A percentile compares a stretch with the other conserved stretches of the same genome.
These are phyloP conservation scores for Charina bottae DNA, from an alignment of 2,113 vertebrate genomes.

Conservation along the genomic window DNA sequence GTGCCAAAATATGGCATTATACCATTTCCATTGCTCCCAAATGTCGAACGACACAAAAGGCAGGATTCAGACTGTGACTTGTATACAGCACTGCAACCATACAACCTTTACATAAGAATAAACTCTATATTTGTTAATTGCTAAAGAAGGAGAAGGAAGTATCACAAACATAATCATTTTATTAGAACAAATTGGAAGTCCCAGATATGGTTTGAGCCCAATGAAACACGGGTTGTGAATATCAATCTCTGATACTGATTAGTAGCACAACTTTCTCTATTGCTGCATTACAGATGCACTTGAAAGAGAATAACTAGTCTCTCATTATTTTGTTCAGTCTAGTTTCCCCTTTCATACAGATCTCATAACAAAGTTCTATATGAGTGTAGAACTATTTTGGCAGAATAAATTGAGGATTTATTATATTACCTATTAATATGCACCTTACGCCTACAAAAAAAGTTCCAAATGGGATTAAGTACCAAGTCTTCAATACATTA, in stretches of 20 bases:
- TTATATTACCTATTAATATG: background rate
- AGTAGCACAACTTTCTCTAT: background rate
- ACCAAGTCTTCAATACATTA: background rate
- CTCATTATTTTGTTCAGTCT: background rate
- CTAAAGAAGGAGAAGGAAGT: background rate
- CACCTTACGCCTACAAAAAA: background rate
- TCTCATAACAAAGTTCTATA: background rate
- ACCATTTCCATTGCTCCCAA: background rate
- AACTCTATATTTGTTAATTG: background rate
- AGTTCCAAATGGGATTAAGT: background rate
- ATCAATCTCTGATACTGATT: no score
- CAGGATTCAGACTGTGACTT: background rate
- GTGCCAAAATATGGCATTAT: background rate
- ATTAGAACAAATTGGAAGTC: background rate
- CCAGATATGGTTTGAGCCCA: background rate
- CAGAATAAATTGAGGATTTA: no score
- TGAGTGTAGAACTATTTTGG: background rate
- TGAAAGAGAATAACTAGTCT: background rate
- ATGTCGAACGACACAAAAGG: background rate
- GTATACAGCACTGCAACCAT: background rate
- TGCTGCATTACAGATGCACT: no score
- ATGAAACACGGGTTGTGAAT: background rate
- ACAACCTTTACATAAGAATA: background rate
- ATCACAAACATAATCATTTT: background rate
- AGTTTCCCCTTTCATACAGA: background rate